Conservation (phyloP, 2,113 vertebrate species). For the Bos indicus region DNA sequence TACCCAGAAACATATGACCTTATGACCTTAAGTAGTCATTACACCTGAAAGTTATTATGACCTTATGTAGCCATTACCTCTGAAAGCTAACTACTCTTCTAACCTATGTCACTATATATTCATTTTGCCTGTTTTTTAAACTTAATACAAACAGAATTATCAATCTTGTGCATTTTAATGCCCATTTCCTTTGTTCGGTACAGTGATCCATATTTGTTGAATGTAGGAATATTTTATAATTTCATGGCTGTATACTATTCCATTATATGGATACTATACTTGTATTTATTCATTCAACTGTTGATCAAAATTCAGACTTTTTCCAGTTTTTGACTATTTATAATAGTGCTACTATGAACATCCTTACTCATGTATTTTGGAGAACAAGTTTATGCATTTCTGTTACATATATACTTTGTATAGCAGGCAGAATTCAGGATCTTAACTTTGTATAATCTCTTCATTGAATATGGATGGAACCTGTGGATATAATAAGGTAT, state of each 20-base stretch:
- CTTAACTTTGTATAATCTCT: neutral
- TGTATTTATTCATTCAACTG: neutral
- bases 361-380: neutral
- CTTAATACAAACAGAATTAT: neutral
- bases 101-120: neutral
- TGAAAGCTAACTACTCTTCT: neutral
- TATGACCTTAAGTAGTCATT: neutral
- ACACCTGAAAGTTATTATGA: neutral
- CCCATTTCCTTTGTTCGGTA: neutral
- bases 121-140: slow-evolving; percentile 1
- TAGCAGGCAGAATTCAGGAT: neutral
- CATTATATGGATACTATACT: neutral
- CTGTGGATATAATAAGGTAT: neutral
- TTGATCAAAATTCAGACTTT: neutral
- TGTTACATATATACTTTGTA: neutral
- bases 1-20: neutral
- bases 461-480: neutral
- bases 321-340: neutral
- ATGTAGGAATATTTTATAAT: neutral
- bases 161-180: neutral
- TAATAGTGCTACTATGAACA: neutral
- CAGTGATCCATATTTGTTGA: neutral
- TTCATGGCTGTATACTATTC: neutral
- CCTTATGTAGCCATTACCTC: neutral
- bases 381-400: neutral